phyloP scores from a whole-genome alignment of 2,113 vertebrate genomes.

The Pygoscelis adeliae region DNA sequence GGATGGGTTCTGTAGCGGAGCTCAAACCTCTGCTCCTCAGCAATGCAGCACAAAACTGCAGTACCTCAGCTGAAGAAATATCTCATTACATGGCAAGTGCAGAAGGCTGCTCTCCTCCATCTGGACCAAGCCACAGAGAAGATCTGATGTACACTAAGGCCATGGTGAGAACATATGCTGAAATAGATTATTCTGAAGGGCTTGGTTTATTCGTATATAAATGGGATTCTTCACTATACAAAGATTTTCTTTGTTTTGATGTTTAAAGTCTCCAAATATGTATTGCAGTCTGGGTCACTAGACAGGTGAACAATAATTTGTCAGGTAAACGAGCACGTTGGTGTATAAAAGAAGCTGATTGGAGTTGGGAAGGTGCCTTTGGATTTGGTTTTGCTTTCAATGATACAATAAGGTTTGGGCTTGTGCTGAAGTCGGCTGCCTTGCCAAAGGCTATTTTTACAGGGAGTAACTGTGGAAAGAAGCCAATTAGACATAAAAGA shows the following conservation, averaged over 20 bases:
- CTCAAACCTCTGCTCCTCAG: not conserved
- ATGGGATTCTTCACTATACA: not conserved
- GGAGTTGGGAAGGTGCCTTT: conserved; percentile 35
- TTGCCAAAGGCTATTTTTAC: conserved; percentile 58
- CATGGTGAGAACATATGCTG: accelerated
- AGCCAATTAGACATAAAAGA: conserved; percentile 55
- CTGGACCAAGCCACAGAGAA: not conserved
- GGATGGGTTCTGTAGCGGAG: not conserved
- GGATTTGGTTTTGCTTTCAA: conserved; percentile 41
- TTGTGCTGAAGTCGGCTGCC: conserved; percentile 27
- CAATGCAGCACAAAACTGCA: not conserved
- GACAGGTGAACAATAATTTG: conserved; percentile 28
- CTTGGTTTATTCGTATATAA: not conserved
- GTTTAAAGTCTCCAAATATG: not conserved
- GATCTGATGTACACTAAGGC: not conserved
- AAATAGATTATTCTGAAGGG: not conserved
- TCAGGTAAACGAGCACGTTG: not conserved
- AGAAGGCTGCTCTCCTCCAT: not conserved
- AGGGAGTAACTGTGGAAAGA: conserved; percentile 37
- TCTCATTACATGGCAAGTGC: not conserved
- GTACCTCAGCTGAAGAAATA: not conserved
- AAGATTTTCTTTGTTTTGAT: not conserved
- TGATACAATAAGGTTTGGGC: conserved; percentile 42
- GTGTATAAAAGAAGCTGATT: not conserved
- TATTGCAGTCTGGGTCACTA: not conserved